phyloP scores from a whole-genome alignment of 2,888 invertebrate genomes.

The Diplazon laetatorius region DNA sequence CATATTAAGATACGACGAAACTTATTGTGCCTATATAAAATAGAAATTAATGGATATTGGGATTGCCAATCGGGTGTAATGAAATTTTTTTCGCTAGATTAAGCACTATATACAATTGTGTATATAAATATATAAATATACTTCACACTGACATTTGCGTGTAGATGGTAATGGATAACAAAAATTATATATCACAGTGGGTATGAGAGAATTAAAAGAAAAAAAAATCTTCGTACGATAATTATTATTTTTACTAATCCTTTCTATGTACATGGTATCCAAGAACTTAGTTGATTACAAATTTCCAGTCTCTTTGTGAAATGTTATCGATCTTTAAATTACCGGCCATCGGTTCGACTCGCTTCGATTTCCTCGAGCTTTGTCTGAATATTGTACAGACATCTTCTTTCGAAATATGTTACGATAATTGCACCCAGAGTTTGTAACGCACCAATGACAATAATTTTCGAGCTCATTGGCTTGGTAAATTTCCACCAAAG shows the following conservation, averaged over 20 bases:
- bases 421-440: slow-evolving; percentile 84
- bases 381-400: slow-evolving; percentile 43
- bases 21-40: slow-evolving; percentile 71
- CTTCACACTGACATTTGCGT: slow-evolving; percentile 48
- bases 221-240: slow-evolving; percentile 72
- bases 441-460: slow-evolving; percentile 83
- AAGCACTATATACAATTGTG: slow-evolving; percentile 56
- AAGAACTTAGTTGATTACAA: background rate
- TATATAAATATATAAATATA: slow-evolving; percentile 58
- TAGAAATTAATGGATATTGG: slow-evolving; percentile 60
- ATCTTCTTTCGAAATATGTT: slow-evolving; percentile 85
- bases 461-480: slow-evolving; percentile 84
- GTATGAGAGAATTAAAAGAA: slow-evolving; percentile 67
- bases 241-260: slow-evolving; percentile 47
- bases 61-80: slow-evolving; percentile 58
- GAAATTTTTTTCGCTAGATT: slow-evolving; percentile 48
- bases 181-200: slow-evolving; percentile 60
- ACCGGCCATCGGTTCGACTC: too few relatives aligned
- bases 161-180: slow-evolving; percentile 29
- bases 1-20: slow-evolving; percentile 65
- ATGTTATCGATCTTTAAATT: too few relatives aligned
- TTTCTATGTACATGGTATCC: slow-evolving; percentile 20
- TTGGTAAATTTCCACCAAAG: slow-evolving; percentile 84
- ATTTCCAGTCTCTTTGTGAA: background rate
- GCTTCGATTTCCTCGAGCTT: background rate